phyloP scores from a whole-genome alignment of 2,888 invertebrate genomes.

The Nipponacmea schrenckii region DNA sequence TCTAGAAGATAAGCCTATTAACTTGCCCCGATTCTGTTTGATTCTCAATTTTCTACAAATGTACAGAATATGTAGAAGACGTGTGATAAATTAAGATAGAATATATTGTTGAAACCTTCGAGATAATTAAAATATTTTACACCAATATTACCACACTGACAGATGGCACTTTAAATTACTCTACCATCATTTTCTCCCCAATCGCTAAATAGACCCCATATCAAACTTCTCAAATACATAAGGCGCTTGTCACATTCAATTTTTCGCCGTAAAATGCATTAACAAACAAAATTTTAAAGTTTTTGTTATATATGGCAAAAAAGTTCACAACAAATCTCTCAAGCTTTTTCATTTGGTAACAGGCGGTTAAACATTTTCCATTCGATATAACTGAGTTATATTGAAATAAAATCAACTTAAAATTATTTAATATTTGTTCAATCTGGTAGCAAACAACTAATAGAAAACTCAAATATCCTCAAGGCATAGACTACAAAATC shows the following conservation, averaged over 20 bases:
- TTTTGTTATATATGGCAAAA: not conserved
- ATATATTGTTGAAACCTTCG: not conserved
- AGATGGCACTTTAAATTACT: constrained; percentile 2
- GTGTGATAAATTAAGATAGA: no score
- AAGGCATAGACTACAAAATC: no score
- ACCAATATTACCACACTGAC: not conserved
- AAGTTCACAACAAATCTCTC: not conserved
- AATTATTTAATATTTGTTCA: no score
- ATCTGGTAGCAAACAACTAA: no score
- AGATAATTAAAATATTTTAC: constrained; percentile 4
- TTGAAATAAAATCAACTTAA: no score
- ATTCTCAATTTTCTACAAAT: not conserved
- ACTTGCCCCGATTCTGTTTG: not conserved
- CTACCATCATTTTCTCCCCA: not conserved
- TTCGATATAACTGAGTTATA: no score
- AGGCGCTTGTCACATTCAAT: not conserved
- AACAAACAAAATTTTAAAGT: not conserved
- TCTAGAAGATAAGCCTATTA: not conserved
- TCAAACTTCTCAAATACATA: constrained; percentile 1
- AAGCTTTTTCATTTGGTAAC: not conserved
- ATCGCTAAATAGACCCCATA: constrained; percentile 4
- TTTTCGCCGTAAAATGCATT: not conserved
- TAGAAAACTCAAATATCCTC: no score
- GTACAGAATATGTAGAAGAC: not conserved
- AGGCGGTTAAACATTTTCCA: not conserved